phyloP scores from a whole-genome alignment of 2,797 vertebrate genomes.

The Graptemys geographica region DNA sequence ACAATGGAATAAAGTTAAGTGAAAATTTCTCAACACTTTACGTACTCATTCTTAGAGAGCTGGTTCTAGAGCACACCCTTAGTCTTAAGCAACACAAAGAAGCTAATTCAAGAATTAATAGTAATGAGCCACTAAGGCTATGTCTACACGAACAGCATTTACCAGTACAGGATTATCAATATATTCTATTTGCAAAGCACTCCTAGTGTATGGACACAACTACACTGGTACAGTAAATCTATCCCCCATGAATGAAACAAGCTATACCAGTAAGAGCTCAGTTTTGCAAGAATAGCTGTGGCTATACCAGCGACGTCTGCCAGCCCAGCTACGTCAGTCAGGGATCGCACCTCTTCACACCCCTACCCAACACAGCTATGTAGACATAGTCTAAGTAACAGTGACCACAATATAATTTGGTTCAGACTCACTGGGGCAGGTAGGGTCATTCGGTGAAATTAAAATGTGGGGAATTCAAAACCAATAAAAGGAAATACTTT shows the following conservation, averaged over 20 bases:
- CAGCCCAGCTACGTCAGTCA: neutral
- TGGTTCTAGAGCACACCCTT: neutral
- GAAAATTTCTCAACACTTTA: neutral
- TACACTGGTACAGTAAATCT: neutral
- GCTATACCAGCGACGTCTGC: neutral
- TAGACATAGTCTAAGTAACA: neutral
- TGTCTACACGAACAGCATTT: neutral
- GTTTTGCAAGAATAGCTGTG: neutral
- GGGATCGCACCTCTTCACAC: neutral
- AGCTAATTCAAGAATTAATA: neutral
- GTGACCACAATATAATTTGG: neutral
- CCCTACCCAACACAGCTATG: neutral
- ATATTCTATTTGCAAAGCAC: neutral
- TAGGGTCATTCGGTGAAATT: neutral
- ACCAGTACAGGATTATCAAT: neutral
- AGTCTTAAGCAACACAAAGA: neutral
- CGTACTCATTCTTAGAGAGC: neutral
- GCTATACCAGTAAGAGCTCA: neutral
- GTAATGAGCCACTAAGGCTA: neutral
- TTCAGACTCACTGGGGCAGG: neutral
- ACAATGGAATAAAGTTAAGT: neutral
- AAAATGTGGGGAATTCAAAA: neutral
- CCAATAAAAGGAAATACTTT: neutral
- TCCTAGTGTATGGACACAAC: neutral
- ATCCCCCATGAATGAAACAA: neutral